Percentiles rank a stretch among this genome's conserved stretches.
Evolutionary conservation across 2,113 vertebrate genomes (phyloP).

Genomic region (Fulmarus glacialis): DNA sequence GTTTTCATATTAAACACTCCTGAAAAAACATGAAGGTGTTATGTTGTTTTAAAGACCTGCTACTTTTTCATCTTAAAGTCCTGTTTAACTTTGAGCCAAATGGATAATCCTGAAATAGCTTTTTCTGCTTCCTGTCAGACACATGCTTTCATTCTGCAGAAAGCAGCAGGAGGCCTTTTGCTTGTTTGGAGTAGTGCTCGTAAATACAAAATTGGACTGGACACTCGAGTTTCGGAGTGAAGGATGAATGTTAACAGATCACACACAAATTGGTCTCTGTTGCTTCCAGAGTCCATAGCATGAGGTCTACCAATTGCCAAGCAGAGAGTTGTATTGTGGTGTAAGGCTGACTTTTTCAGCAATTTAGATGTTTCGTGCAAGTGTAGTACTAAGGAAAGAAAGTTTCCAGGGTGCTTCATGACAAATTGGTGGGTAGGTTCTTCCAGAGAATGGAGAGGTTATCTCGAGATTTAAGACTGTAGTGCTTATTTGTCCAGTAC

Average conservation of each 20-base stretch:
- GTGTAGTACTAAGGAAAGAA: background rate
- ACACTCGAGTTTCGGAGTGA: background rate
- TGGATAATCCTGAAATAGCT: conserved; percentile 45
- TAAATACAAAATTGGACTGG: conserved; percentile 18
- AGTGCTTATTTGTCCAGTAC: background rate
- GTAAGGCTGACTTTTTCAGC: background rate
- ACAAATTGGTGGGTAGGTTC: background rate
- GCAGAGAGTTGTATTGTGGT: background rate
- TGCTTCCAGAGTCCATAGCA: background rate
- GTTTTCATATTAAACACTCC: background rate
- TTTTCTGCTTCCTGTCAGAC: conserved; percentile 31
- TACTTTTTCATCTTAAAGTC: conserved; percentile 23
- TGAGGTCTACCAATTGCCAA: background rate
- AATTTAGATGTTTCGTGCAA: background rate
- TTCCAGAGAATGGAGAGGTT: background rate
- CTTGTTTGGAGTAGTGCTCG: conserved; percentile 25
- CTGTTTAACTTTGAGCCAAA: conserved; percentile 22
- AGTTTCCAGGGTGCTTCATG: background rate
- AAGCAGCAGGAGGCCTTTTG: conserved; percentile 20
- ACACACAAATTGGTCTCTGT: background rate
- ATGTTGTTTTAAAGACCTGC: background rate
- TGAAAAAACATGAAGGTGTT: background rate
- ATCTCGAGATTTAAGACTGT: background rate
- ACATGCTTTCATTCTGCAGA: conserved; percentile 21
- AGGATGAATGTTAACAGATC: background rate